phyloP scores from a whole-genome alignment of 2,797 vertebrate genomes.

The Pterois miles region DNA sequence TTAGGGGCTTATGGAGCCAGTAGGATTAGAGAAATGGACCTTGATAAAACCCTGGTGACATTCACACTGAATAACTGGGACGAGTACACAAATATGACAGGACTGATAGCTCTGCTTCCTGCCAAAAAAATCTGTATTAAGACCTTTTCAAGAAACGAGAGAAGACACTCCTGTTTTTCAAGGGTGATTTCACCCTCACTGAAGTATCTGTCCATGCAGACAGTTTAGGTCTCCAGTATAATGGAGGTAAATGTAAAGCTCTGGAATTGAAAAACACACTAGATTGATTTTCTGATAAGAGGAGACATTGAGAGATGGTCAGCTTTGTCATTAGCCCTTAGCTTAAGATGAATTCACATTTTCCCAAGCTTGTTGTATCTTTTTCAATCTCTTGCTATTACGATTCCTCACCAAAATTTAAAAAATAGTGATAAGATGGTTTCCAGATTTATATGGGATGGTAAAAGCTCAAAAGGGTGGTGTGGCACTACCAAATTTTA shows the following conservation, averaged over 20 bases:
- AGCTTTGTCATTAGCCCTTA: background rate
- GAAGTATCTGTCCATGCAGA: background rate
- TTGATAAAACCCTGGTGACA: slow-evolving; percentile 4
- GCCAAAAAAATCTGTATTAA: background rate
- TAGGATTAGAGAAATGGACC: slow-evolving; percentile 22
- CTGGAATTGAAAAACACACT: background rate
- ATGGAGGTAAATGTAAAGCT: background rate
- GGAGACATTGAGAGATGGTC: background rate
- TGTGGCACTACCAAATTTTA: background rate
- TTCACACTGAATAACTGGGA: slow-evolving; percentile 6
- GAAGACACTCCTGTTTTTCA: background rate
- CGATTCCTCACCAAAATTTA: too few relatives aligned
- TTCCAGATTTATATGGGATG: background rate
- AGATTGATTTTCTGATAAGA: background rate
- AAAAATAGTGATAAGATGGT: background rate
- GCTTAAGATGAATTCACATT: background rate
- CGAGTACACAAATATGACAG: background rate
- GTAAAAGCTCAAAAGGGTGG: background rate
- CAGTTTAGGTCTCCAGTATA: background rate
- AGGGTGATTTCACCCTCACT: background rate
- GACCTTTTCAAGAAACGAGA: background rate
- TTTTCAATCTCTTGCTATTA: background rate
- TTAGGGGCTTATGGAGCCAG: slow-evolving; percentile 11
- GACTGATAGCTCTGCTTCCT: background rate
- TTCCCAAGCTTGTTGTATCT: background rate